Evolutionary conservation across 1,140 invertebrate genomes (phyloP).

Genomic region (Drosophila ambigua): DNA sequence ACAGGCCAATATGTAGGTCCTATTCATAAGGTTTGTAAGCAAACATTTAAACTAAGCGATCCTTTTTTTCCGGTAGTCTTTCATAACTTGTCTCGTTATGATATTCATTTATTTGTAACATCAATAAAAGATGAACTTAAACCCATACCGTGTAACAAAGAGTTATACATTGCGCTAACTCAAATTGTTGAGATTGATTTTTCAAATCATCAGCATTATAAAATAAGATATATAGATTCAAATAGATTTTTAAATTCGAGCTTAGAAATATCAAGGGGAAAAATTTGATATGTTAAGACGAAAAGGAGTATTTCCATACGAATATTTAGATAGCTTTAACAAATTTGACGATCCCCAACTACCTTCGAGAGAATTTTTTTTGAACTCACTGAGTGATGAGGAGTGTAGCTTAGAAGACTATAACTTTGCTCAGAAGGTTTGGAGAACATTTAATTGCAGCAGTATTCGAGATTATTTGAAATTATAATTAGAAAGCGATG

Average conservation of each 20-base stretch:
- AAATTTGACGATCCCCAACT: not conserved
- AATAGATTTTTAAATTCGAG: not conserved
- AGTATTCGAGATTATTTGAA: slow-evolving; percentile 8
- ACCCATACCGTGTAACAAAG: not conserved
- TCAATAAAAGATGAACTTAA: not conserved
- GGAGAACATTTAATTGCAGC: slow-evolving; percentile 1
- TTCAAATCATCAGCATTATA: not conserved
- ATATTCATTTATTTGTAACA: slow-evolving; percentile 4
- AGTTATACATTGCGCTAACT: slow-evolving; percentile 2
- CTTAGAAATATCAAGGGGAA: not conserved
- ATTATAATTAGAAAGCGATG: slow-evolving; percentile 16
- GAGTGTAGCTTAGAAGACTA: slow-evolving; percentile 1
- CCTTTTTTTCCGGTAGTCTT: slow-evolving; percentile 15
- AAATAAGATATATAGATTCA: slow-evolving; percentile 5
- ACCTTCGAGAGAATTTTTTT: not conserved
- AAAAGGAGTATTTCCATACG: not conserved
- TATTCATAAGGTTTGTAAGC: not conserved
- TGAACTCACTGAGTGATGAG: not conserved
- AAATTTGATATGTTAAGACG: not conserved
- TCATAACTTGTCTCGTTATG: not conserved
- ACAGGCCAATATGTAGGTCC: not conserved
- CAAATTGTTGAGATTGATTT: not conserved
- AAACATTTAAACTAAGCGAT: not conserved
- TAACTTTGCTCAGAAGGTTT: not conserved
- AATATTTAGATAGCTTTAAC: slow-evolving; percentile 3